Base-by-base conservation (phyloP, 2,888 invertebrate species). In the Melanostoma scalare region DNA sequence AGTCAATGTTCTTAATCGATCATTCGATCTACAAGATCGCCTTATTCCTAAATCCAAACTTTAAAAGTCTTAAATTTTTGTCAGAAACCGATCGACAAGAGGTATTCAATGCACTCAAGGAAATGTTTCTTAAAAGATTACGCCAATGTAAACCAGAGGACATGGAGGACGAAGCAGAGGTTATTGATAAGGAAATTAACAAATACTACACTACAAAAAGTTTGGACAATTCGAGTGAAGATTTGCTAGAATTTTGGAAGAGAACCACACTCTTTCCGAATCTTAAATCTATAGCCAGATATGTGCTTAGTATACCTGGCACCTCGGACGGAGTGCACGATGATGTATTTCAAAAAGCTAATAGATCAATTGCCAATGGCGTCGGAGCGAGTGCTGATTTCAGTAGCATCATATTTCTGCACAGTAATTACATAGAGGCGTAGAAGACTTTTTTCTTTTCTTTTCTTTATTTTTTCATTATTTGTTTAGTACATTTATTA, bases 1-100 rank as follows among this genome's bases (percentile, higher is more conserved):
- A 79, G 50, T 55, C 44, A 6, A 48, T 42, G 6, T 68, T 79
- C 31, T 30, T 56, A 4, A 36, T 79, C 8, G 74, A 79, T 42
- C 55, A 79, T 44, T 55, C 61, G n/a, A 74, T 79, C n/a, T 79
- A 79, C 33, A 79, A 79, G 61, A 79, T 79, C 63, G 79, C 79
- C n/a, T 55, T 79, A 31, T 79, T 79, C 36, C 68, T 79, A 1
- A 79, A 79, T 68, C 79, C 79, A 6, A 79, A 79, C n/a, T 79
- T 79, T 4, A 79, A 79, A 31, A 79, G 61, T 38, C 74, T 79
- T 1, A 79, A 79, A 63, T 68, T 79, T n/a, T 36, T 79, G 6
- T 68, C 79, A 3, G 79, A 79, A 2, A 42, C 9, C 4, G 79
- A 79, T 20, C 74, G 79, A 3, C 67, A 68, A 35, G 74, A 74